A percentile compares a stretch with the other conserved stretches of the same genome.
phyloP scores from a whole-genome alignment of 1,140 invertebrate species.

The Pogonomyrmex barbatus region DNA sequence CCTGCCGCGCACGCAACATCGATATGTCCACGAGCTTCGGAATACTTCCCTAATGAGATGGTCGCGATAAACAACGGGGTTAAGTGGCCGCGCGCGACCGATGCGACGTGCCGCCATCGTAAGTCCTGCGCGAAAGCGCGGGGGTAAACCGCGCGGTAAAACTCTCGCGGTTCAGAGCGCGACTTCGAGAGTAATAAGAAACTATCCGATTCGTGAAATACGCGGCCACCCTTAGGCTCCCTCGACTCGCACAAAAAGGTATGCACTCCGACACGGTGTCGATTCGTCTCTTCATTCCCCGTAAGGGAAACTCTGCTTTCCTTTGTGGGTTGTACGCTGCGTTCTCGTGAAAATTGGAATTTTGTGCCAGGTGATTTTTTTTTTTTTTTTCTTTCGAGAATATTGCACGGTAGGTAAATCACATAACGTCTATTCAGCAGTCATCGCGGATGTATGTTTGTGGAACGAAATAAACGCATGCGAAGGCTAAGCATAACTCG shows the following conservation, averaged over 20 bases:
- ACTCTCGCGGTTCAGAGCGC: no score
- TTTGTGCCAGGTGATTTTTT: no score
- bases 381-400: not conserved
- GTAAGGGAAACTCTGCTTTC: no score
- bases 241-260: no score
- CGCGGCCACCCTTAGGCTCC: no score
- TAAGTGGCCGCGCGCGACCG: slow-evolving; percentile 55
- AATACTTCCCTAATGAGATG: slow-evolving; percentile 78
- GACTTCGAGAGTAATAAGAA: no score
- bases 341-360: not conserved
- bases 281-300: no score
- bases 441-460: slow-evolving; percentile 24
- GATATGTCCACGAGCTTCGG: slow-evolving; percentile 74
- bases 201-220: no score
- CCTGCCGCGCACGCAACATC: slow-evolving; percentile 71
- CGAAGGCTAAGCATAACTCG: not conserved
- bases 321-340: not conserved
- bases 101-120: not conserved
- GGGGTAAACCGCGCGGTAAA: no score
- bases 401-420: slow-evolving; percentile 3
- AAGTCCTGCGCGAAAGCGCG: no score
- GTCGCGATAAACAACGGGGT: slow-evolving; percentile 72
- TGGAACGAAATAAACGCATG: slow-evolving; percentile 1
- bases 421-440: slow-evolving; percentile 10
- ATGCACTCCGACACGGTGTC: no score